Percentiles rank a stretch among this genome's conserved stretches.
Conservation (phyloP, 2,113 vertebrate species). For the Coryphaenoides rupestris region DNA sequence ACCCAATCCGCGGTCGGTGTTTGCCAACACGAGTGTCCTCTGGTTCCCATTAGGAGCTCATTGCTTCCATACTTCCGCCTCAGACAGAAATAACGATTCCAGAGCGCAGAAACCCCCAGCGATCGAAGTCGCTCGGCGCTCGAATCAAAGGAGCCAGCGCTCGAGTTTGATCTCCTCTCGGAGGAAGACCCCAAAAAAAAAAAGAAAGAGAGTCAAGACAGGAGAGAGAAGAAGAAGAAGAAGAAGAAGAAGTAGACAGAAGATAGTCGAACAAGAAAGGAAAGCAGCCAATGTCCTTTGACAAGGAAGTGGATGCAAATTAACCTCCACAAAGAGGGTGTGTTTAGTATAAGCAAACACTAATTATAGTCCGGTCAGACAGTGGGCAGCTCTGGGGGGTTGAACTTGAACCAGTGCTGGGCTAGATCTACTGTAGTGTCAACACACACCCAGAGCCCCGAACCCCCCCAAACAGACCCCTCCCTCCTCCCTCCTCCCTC, state of each 20-base stretch:
- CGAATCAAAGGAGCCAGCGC: constrained; percentile 45
- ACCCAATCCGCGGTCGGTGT: constrained; percentile 52
- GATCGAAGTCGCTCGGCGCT: constrained; percentile 50
- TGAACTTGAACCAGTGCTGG: constrained; percentile 55
- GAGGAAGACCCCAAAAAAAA: constrained; percentile 7
- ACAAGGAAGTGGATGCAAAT: constrained; percentile 70
- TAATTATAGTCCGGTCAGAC: constrained; percentile 67
- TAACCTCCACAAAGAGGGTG: constrained; percentile 53
- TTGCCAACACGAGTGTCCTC: constrained; percentile 57
- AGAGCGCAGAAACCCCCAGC: constrained; percentile 59
- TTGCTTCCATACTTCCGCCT: constrained; percentile 66
- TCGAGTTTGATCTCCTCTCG: constrained; percentile 42
- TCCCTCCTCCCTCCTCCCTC: too few species aligned
- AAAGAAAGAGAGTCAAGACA: constrained; percentile 11
- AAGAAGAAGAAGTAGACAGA: constrained; percentile 3
- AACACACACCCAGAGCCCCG: constrained; percentile 60
- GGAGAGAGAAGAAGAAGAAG: constrained; percentile 4
- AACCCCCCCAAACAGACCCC: constrained; percentile 26
- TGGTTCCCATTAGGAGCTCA: constrained; percentile 67
- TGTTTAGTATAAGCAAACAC: constrained; percentile 73
- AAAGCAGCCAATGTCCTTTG: constrained; percentile 47
- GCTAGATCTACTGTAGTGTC: constrained; percentile 66
- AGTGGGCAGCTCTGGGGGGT: constrained; percentile 47
- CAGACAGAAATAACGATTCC: constrained; percentile 59
- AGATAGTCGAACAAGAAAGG: constrained; percentile 14